Evolutionary conservation across 2,888 invertebrate species (phyloP), one percentile per base, ranked within the genome.

Genomic region (Sarcophaga rosellei): DNA sequence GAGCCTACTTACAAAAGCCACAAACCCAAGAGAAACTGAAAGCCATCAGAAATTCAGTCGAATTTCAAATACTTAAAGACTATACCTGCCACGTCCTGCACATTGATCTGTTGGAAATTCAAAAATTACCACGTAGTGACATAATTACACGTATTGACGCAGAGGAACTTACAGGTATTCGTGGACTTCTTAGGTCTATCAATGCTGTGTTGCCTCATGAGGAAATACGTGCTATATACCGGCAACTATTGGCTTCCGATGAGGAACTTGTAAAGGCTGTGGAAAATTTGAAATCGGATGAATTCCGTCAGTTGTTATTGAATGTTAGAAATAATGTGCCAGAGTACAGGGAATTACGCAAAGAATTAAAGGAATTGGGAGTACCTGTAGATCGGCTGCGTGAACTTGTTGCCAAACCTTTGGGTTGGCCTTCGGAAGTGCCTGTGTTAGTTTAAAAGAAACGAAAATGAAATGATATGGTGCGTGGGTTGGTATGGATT

Each of bases 101-200:
- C 17, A 88, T 92, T n/a, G 88, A 91, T 69, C 70, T 89, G 11
- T 3, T 15, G 1, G 45, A 47, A 12, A 74, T 69, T 44, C 87
- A 88, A 53, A 89, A 89, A 25, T 89, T 88, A 4, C 53, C 87
- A 5, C 77, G 78, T 4, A 59, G 59, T 90, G 1, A 75, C 0
- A 45, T 86, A 4, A 21, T n/a, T 2, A 47, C 20, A 20, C 63
- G 63, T 8, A 15, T 70, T 11, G 62, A n/a, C 12, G 25, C 75
- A 0, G 80, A 35, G n/a, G 87, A 44, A 86, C 85, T 20, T 8
- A 57, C 21, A 6, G 91, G 91, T 0, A 78, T 91, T 0, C 88
- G 89, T 1, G 91, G 91, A 3, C 75, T 91, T 3, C 23, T 92
- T 20, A 78, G 79, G 65, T 90, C 90, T 35, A 74, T 91, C 45